Evolutionary conservation across 2,113 vertebrate species (phyloP).

Genomic region (Podilymbus podiceps): DNA sequence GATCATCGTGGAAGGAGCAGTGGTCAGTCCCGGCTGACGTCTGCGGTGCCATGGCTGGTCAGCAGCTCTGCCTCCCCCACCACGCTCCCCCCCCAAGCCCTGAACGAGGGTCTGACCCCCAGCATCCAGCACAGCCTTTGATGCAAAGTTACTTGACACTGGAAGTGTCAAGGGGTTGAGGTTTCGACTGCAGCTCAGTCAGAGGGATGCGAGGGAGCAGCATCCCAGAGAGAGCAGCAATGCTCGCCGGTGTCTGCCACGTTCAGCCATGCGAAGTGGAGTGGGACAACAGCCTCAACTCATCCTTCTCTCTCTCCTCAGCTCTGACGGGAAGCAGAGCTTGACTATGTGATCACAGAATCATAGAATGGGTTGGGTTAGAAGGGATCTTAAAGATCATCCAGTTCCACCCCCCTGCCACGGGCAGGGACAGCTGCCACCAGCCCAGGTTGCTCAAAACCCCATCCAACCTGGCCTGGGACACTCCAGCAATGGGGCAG

Average conservation of each 20-base stretch:
- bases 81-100: neutral
- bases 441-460: no score
- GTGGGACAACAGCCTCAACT: neutral
- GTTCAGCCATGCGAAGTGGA: neutral
- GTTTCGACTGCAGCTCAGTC: neutral
- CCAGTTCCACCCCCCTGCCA: no score
- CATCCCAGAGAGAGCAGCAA: neutral
- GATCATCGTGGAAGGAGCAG: neutral
- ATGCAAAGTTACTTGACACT: neutral
- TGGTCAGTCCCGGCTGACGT: neutral
- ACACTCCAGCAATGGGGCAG: no score
- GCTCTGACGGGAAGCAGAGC: neutral
- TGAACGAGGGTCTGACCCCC: neutral
- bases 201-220: neutral
- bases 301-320: neutral
- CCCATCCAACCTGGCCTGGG: no score
- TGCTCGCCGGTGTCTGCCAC: neutral
- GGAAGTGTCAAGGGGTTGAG: neutral
- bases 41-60: rapidly evolving
- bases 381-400: no score
- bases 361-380: no score
- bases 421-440: no score
- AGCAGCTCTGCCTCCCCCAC: neutral
- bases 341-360: no score
- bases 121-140: neutral